Conservation (phyloP, 2,797 vertebrate species). For the Myiotriccus ornatus region DNA sequence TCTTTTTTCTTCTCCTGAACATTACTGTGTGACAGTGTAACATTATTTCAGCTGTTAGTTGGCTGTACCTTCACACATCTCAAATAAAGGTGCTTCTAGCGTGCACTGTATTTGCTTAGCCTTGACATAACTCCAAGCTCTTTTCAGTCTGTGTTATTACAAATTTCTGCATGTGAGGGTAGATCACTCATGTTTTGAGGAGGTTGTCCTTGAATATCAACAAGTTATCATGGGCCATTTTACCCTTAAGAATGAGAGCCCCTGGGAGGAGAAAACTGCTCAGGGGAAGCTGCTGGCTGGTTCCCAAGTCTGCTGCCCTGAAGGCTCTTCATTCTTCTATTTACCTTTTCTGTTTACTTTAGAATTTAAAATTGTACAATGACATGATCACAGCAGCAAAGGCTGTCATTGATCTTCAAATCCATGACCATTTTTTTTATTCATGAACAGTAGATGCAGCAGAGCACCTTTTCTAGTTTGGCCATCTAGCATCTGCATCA, state of each 20-base stretch:
- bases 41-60: background rate
- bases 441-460: background rate
- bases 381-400: background rate
- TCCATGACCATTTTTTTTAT: background rate
- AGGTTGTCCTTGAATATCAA: background rate
- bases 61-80: background rate
- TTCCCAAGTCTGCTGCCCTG: background rate
- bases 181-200: background rate
- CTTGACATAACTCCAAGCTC: background rate
- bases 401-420: fast-evolving
- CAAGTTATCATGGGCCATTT: background rate
- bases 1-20: background rate
- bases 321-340: background rate
- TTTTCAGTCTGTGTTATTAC: background rate
- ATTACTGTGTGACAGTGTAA: background rate
- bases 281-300: background rate
- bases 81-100: background rate
- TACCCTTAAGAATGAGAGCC: background rate
- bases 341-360: background rate
- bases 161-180: background rate
- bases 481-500: background rate
- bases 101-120: background rate
- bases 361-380: background rate
- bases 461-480: background rate
- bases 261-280: background rate